Conservation (phyloP, 2,113 vertebrate species). For the Mobula birostris region DNA sequence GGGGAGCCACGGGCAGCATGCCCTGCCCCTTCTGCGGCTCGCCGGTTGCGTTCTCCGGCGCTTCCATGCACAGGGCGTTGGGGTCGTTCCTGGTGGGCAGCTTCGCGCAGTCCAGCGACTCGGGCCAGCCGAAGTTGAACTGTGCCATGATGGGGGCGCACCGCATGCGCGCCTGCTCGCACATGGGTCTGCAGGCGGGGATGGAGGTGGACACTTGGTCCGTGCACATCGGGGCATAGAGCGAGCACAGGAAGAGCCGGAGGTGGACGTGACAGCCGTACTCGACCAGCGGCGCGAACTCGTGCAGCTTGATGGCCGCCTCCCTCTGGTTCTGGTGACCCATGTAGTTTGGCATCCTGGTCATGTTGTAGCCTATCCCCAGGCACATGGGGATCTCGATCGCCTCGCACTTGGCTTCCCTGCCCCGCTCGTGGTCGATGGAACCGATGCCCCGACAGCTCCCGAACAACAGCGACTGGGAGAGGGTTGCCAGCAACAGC, state of each 20-base stretch:
- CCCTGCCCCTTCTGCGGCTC: conserved; percentile 75
- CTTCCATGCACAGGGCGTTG: conserved; percentile 94
- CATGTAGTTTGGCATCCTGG: conserved; percentile 94
- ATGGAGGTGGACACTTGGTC: conserved; percentile 94
- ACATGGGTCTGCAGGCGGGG: conserved; percentile 95
- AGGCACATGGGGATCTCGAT: conserved; percentile 91
- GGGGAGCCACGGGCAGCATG: conserved; percentile 70
- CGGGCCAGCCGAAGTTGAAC: conserved; percentile 93
- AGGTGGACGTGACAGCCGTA: conserved; percentile 92
- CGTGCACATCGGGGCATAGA: conserved; percentile 95
- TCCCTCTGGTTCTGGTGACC: conserved; percentile 86
- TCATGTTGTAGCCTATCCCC: conserved; percentile 96
- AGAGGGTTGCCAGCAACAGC: conserved; percentile 53
- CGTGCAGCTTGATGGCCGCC: conserved; percentile 81
- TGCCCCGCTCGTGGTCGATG: conserved; percentile 75
- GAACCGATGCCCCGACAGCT: conserved; percentile 73
- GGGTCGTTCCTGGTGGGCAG: conserved; percentile 92
- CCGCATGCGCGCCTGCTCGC: conserved; percentile 84
- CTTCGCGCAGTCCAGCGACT: conserved; percentile 81
- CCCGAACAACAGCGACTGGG: conserved; percentile 34
- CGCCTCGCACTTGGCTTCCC: conserved; percentile 83
- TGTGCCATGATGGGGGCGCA: conserved; percentile 94
- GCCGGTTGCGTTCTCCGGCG: conserved; percentile 72
- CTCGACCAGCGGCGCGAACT: conserved; percentile 88
- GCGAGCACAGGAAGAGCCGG: conserved; percentile 96